Base-by-base conservation (phyloP, 2,888 invertebrate species). In the Elysia crispata region DNA sequence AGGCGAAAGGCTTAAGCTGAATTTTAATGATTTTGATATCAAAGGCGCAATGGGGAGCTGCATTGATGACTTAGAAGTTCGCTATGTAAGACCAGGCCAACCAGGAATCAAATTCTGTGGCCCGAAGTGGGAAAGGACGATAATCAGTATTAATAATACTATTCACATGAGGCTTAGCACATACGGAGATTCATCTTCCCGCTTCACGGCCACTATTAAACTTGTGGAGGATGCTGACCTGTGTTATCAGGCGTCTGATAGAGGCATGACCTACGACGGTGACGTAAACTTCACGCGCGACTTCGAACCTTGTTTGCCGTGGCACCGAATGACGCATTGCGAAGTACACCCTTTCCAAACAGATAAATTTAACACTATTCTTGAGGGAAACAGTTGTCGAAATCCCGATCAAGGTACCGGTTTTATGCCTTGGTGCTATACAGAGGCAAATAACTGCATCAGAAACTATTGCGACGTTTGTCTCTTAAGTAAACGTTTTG, bases 381-480 rank as follows among this genome's bases (percentile, higher is more conserved):
- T 76, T 8, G 77, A 67, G 13, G 70, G 33, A 6, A 77, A 77
- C 33, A 69, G 54, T 18, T 77, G 77, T 54, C 67, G 77, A n/a
- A 77, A 77, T 57, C 77, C 77, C 13, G 77, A 57, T 20, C 8
- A 66, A 13, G 30, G 30, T 18, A 57, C 18, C n/a, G 70, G 57
- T 25, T 25, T 69, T 8, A 28, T 31, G 57, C 77, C 77, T 8
- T 77, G 77, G 77, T 77, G 77, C 62, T 77, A 77, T 70, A 77
- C 70, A 1, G 30, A 54, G 30, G 69, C 67, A 30, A n/a, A 18
- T 0, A 30, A 70, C n/a, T 77, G 77, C 69, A 50, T 18, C 15
- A 28, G 77, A 41, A 33, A 69, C n/a, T 67, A 69, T 23, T 77
- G 77, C 69, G 77, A 77, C 23, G 77, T 77, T 3, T 77, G 77